Conservation (phyloP, 2,113 vertebrate genomes). For the Coptodon bakossiorum region DNA sequence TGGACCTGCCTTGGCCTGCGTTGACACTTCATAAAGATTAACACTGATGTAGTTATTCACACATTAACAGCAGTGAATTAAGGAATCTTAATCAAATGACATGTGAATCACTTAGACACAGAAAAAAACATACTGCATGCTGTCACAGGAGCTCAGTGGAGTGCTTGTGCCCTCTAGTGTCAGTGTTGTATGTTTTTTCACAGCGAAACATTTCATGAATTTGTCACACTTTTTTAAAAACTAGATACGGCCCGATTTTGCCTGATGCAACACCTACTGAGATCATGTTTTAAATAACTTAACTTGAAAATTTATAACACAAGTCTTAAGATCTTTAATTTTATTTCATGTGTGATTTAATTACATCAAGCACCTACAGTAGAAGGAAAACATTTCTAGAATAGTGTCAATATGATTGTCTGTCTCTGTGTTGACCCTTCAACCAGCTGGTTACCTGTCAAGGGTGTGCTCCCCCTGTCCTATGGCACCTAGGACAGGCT, state of each 20-base stretch:
- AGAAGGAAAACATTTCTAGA: not conserved
- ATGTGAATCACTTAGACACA: not conserved
- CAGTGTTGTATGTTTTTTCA: not conserved
- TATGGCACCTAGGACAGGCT: not conserved
- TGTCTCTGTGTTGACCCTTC: not conserved
- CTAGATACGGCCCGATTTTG: not conserved
- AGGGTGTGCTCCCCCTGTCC: not conserved
- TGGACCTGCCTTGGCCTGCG: not conserved
- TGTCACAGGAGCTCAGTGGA: not conserved
- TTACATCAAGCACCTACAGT: not conserved
- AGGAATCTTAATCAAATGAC: not conserved
- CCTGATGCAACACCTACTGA: not conserved
- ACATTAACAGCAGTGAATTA: not conserved
- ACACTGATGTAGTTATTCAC: not conserved
- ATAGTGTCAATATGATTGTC: not conserved
- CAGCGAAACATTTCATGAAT: not conserved
- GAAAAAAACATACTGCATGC: not conserved
- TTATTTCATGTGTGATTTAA: not conserved
- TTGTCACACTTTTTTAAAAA: not conserved
- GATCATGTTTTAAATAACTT: not conserved
- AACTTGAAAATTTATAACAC: not conserved
- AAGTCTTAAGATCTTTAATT: not conserved
- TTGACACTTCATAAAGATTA: not conserved
- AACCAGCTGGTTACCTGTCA: not conserved
- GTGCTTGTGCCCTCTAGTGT: constrained; percentile 46